These are phyloP conservation scores for Cataglyphis livida DNA, from an alignment of 2,888 invertebrate genomes.

Conservation along the genomic window DNA sequence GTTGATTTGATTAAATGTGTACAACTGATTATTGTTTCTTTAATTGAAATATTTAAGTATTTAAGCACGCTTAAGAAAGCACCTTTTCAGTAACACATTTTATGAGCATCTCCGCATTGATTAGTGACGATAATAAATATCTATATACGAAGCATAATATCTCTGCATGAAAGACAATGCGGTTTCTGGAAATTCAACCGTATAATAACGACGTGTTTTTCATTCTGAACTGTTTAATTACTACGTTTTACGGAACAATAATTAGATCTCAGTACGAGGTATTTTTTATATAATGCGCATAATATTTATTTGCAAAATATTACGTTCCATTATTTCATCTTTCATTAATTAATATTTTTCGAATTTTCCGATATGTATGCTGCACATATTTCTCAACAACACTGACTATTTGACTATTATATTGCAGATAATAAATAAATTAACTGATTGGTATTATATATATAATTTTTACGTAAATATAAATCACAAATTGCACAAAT, in stretches of 20 bases:
- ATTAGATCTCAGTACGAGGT: not conserved
- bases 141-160: constrained; percentile 10
- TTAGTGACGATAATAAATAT: constrained; percentile 24
- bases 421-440: constrained; percentile 28
- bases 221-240: constrained; percentile 32
- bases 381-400: constrained; percentile 25
- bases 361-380: constrained; percentile 23
- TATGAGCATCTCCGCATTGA: constrained; percentile 13
- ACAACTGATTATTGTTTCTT: no score
- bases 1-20: no score
- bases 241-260: constrained; percentile 13
- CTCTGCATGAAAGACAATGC: constrained; percentile 15
- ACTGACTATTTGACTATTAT: constrained; percentile 4
- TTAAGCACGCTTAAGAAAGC: no score
- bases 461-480: constrained; percentile 1
- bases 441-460: not conserved
- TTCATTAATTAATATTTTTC: constrained; percentile 42
- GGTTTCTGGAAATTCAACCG: constrained; percentile 32
- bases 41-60: no score
- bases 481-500: not conserved
- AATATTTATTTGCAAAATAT: constrained; percentile 29
- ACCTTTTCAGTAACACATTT: constrained; percentile 5
- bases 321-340: not conserved
- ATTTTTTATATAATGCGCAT: constrained; percentile 25
- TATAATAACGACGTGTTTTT: constrained; percentile 20